These are phyloP conservation scores for Pseudomyrmex flavicornis DNA, from an alignment of 1,140 invertebrate species.

Conservation along the genomic window DNA sequence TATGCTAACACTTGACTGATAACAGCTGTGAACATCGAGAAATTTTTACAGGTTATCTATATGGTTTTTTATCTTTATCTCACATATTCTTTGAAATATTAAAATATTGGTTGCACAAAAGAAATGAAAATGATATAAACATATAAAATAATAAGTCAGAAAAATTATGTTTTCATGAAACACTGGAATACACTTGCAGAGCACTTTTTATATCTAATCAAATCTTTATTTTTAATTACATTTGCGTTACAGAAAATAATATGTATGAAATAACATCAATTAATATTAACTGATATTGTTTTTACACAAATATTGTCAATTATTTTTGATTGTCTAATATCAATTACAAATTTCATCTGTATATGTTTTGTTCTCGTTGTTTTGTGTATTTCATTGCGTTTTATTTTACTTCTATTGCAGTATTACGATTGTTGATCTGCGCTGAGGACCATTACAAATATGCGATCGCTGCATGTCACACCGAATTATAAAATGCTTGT, in stretches of 20 bases:
- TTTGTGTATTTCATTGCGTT: conserved; percentile 8
- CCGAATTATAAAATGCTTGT: conserved; percentile 34
- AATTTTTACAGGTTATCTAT: too few relatives aligned
- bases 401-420: conserved; percentile 44
- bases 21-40: background rate
- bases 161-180: too few relatives aligned
- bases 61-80: too few relatives aligned
- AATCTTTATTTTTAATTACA: too few relatives aligned
- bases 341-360: background rate
- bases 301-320: background rate
- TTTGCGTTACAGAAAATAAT: background rate
- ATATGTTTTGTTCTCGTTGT: background rate
- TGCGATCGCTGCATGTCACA: conserved; percentile 15
- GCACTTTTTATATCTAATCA: too few relatives aligned
- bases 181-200: too few relatives aligned
- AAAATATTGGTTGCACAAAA: too few relatives aligned
- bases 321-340: background rate
- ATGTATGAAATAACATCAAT: conserved; percentile 7
- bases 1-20: background rate
- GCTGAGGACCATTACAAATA: conserved; percentile 20
- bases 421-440: conserved; percentile 34
- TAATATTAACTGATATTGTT: conserved; percentile 14
- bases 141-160: too few relatives aligned
- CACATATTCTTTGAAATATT: too few relatives aligned
- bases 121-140: too few relatives aligned